Evolutionary conservation across 2,888 invertebrate species (phyloP).

Genomic region (Romanomermis culicivorax): DNA sequence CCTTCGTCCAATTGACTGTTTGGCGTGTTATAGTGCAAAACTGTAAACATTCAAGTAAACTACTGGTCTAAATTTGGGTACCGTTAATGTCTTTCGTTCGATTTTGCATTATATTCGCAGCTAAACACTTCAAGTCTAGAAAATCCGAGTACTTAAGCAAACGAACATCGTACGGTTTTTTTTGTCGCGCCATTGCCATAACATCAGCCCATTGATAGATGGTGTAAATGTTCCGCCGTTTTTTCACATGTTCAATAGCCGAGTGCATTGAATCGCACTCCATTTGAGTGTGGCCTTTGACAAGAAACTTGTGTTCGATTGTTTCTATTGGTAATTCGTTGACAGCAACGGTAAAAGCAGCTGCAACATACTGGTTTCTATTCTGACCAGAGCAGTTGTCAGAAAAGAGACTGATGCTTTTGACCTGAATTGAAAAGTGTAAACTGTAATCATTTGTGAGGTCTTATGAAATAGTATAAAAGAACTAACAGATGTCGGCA

Average conservation of each 20-base stretch:
- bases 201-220: background rate
- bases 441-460: no score
- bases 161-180: background rate
- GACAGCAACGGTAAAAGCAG: background rate
- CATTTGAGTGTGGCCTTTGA: conserved; percentile 5
- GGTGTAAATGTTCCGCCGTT: background rate
- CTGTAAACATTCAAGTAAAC: no score
- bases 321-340: background rate
- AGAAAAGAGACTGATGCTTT: background rate
- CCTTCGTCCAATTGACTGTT: background rate
- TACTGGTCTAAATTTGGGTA: no score
- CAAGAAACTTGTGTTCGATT: conserved; percentile 1
- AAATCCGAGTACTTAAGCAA: background rate
- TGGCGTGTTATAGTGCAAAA: no score
- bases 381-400: conserved; percentile 5
- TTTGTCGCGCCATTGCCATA: no score
- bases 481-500: background rate
- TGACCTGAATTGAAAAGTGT: no score
- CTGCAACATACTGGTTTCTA: conserved; percentile 7
- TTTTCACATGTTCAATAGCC: background rate
- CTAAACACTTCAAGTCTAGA: background rate
- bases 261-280: conserved; percentile 5
- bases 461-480: no score
- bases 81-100: no score
- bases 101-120: no score